Percentiles rank a stretch among this genome's conserved stretches.
Evolutionary conservation across 2,797 vertebrate genomes (phyloP).

Genomic region (Momotus momota): DNA sequence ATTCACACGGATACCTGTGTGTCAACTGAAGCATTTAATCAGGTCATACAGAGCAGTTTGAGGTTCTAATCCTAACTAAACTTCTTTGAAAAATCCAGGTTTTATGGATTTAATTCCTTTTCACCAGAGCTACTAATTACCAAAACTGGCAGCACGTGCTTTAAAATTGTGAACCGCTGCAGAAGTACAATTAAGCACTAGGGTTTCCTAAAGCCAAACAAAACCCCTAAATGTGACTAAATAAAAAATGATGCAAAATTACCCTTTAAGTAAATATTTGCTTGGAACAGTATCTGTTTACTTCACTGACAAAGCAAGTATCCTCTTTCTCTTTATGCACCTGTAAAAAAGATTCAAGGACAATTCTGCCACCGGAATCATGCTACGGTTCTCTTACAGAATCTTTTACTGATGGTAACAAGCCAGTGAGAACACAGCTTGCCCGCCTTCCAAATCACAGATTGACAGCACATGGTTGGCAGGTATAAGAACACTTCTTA

Average conservation of each 20-base stretch:
- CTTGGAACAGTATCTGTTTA: neutral
- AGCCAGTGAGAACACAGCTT: neutral
- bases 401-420: neutral
- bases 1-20: neutral
- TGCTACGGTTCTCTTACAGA: neutral
- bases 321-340: neutral
- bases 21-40: neutral
- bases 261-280: constrained; percentile 4
- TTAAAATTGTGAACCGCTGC: neutral
- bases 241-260: neutral
- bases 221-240: neutral
- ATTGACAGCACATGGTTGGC: neutral
- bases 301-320: neutral
- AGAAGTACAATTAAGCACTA: neutral
- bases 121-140: neutral
- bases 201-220: neutral
- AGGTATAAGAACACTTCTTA: neutral
- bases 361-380: neutral
- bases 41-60: neutral
- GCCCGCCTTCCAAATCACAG: neutral
- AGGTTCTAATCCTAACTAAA: neutral
- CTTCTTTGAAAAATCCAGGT: neutral
- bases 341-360: neutral
- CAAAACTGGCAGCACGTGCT: neutral
- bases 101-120: neutral